Conservation (phyloP, 2,113 vertebrate genomes). For the Cathartes aura region DNA sequence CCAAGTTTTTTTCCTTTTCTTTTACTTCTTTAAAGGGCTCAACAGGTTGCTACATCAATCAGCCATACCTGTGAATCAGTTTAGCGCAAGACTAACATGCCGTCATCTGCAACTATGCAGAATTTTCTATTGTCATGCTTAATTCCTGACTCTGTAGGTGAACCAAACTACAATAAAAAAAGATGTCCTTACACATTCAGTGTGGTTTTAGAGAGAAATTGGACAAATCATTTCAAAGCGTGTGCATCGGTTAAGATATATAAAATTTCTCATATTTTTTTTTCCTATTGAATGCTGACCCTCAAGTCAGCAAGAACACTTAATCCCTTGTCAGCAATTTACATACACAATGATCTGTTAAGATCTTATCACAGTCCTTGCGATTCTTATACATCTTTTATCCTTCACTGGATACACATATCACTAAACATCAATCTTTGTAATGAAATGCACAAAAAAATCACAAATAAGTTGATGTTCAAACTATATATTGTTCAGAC, state of each 20-base stretch:
- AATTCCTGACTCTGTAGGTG: neutral
- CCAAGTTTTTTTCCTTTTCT: neutral
- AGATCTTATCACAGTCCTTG: neutral
- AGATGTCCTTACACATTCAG: neutral
- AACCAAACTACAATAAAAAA: neutral
- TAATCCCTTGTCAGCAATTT: neutral
- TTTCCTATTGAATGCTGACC: neutral
- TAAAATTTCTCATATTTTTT: neutral
- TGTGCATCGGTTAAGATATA: neutral
- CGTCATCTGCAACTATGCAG: neutral
- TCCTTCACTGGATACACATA: neutral
- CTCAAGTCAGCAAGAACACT: neutral
- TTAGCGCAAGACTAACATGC: neutral
- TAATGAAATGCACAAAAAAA: neutral
- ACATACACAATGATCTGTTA: neutral
- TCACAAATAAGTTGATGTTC: neutral
- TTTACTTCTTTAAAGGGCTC: neutral
- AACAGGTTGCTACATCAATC: neutral
- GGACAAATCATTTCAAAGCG: neutral
- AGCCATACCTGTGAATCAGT: neutral
- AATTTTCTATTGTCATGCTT: neutral
- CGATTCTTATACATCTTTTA: neutral
- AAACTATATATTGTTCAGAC: neutral
- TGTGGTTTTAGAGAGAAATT: neutral
- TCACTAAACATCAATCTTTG: neutral